A percentile compares a stretch with the other conserved stretches of the same genome.
These are phyloP conservation scores for Eledona agricola DNA, from an alignment of 2,888 invertebrate genomes.

Conservation along the genomic window DNA sequence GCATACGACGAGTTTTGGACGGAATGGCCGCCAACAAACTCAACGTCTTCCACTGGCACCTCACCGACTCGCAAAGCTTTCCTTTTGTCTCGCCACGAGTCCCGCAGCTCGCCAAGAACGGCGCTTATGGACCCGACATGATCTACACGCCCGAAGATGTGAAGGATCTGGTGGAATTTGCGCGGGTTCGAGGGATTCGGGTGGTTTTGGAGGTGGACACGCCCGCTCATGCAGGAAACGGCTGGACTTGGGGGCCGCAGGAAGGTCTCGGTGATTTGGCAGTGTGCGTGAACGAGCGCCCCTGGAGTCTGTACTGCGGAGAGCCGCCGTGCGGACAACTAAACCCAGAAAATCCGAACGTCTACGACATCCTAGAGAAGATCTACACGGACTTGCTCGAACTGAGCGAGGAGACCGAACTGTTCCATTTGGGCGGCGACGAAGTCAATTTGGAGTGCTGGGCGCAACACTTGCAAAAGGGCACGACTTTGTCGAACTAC, in stretches of 20 bases:
- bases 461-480: conserved; percentile 65
- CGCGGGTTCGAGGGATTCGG: conserved; percentile 82
- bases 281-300: conserved; percentile 78
- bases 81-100: conserved; percentile 81
- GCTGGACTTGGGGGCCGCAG: conserved; percentile 84
- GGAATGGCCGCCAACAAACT: conserved; percentile 91
- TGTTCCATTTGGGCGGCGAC: conserved; percentile 86
- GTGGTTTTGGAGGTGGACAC: conserved; percentile 90
- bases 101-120: conserved; percentile 82
- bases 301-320: conserved; percentile 82
- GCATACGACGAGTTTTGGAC: conserved; percentile 78
- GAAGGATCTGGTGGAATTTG: conserved; percentile 77
- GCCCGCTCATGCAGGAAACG: conserved; percentile 88
- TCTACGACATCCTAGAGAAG: conserved; percentile 76
- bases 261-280: conserved; percentile 81
- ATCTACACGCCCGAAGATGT: conserved; percentile 76
- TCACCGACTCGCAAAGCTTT: conserved; percentile 92
- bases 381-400: conserved; percentile 79
- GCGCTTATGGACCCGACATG: conserved; percentile 82
- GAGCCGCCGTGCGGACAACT: conserved; percentile 89
- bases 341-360: conserved; percentile 82
- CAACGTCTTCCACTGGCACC: conserved; percentile 94
- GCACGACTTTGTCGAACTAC: conserved; percentile 65
- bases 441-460: conserved; percentile 85
- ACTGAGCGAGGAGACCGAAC: conserved; percentile 77